Evolutionary conservation across 37 sponge, comb jelly and placozoan genomes (phyloP), one percentile per base, ranked within the genome.

Genomic region (Lycopodina hypogea): DNA sequence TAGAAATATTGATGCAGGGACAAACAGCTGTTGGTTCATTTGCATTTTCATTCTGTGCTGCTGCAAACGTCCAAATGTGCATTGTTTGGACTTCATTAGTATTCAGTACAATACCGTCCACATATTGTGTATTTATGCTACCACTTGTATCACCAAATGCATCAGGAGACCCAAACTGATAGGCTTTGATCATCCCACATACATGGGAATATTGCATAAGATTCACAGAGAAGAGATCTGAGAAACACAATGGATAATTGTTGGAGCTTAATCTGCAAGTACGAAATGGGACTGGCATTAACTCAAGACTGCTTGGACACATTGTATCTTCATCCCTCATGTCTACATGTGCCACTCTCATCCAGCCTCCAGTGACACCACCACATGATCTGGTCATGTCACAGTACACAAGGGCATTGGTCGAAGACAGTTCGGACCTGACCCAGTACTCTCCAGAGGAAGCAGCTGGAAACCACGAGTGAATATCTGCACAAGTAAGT

Each of bases 301-400:
- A 45, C 9, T 4, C 9, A 9, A 45, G 48, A 45, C 48, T 45
- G 9, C 48, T 45, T 4, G 48, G 48, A 45, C 48, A 45, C 48
- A 12, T 9, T 4, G 48, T 45, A 45, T 4, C 9, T 4, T 45
- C 30, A 14, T 65, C 66, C 30, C 35, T 65, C 66, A 65, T 65
- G 66, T 65, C 66, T 34, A 65, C 4, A 4, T 52, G 17, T 6
- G 42, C 55, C 51, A 55, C 59, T 38, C 76, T 42, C 52, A 63
- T 60, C 62, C 78, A 77, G 51, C 62, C 78, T 72, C 72, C 72
- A 72, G 72, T 50, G 53, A 32, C 7, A 14, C 42, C 53, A 51
- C 72, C 50, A 48, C 72, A 33, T 9, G 66, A 45, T 9, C 4
- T 12, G 4, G 48, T 45, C 48, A 45, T 45, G 48, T 45, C 48